Percentiles rank a stretch among this genome's conserved stretches.
Conservation (phyloP, 2,113 vertebrate species). For the Protobothrops mucrosquamatus region DNA sequence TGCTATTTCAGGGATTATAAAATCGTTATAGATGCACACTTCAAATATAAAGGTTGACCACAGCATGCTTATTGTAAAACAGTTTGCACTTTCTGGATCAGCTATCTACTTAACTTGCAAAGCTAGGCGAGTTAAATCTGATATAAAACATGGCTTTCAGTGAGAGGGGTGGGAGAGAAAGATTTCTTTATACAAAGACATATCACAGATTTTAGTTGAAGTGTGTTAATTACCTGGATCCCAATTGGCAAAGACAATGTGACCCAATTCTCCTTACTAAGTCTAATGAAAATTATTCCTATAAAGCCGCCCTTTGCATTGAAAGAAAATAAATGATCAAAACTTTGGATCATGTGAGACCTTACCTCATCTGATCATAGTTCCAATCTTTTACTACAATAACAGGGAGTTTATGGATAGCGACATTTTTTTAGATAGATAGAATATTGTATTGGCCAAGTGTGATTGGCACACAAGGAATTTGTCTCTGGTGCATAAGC, state of each 20-base stretch:
- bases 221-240: too few relatives aligned
- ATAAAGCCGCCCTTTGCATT: neutral
- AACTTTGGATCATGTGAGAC: neutral
- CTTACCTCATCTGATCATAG: neutral
- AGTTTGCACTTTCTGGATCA: too few relatives aligned
- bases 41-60: neutral
- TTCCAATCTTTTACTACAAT: neutral
- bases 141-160: neutral
- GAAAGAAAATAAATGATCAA: neutral
- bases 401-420: neutral
- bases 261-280: neutral
- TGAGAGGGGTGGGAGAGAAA: neutral
- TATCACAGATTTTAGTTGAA: neutral
- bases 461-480: neutral
- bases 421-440: neutral
- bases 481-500: neutral
- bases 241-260: neutral
- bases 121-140: neutral
- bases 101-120: neutral
- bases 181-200: neutral
- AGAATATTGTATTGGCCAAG: neutral
- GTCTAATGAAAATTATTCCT: neutral
- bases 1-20: neutral
- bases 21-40: neutral
- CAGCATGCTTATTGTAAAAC: neutral